These are phyloP conservation scores for Drosophila meridiana DNA, from an alignment of 2,888 invertebrate genomes.

Conservation along the genomic window DNA sequence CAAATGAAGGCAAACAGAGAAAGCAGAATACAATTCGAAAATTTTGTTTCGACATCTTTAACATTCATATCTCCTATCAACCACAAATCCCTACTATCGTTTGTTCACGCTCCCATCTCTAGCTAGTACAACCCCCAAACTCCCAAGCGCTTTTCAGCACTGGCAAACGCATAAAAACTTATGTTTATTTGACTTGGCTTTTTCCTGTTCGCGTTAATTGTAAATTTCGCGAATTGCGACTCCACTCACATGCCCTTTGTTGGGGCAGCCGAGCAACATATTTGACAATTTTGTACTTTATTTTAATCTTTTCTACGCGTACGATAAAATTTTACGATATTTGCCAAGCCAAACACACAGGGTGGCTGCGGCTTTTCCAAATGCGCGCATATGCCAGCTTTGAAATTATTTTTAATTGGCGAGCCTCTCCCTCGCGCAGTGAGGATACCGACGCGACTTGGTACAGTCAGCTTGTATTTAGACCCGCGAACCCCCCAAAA, in stretches of 20 bases:
- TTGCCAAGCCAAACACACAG: slow-evolving; percentile 32
- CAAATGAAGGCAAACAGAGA: neutral
- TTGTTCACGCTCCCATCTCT: slow-evolving; percentile 45
- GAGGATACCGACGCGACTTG: slow-evolving; percentile 39
- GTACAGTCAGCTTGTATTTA: slow-evolving; percentile 60
- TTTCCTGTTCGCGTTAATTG: slow-evolving; percentile 76
- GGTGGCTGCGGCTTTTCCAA: slow-evolving; percentile 40
- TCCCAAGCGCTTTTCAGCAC: slow-evolving; percentile 42
- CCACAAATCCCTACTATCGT: neutral
- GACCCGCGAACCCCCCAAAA: slow-evolving; percentile 33
- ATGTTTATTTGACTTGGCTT: slow-evolving; percentile 82
- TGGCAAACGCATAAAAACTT: slow-evolving; percentile 77
- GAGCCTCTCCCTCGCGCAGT: slow-evolving; percentile 12
- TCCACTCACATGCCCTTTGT: slow-evolving; percentile 42
- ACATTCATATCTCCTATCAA: neutral
- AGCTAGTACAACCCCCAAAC: slow-evolving; percentile 42
- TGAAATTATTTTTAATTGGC: slow-evolving; percentile 78
- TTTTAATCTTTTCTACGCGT: slow-evolving; percentile 75
- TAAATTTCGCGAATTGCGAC: slow-evolving; percentile 69
- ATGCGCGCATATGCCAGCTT: slow-evolving; percentile 68
- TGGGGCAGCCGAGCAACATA: slow-evolving; percentile 51
- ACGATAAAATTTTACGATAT: slow-evolving; percentile 77
- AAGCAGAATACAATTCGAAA: too few relatives aligned
- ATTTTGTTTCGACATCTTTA: neutral
- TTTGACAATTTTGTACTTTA: slow-evolving; percentile 72